Percentiles rank a stretch among this genome's conserved stretches.
Conservation (phyloP, 2,113 vertebrate species). For the Caranx melampygus region DNA sequence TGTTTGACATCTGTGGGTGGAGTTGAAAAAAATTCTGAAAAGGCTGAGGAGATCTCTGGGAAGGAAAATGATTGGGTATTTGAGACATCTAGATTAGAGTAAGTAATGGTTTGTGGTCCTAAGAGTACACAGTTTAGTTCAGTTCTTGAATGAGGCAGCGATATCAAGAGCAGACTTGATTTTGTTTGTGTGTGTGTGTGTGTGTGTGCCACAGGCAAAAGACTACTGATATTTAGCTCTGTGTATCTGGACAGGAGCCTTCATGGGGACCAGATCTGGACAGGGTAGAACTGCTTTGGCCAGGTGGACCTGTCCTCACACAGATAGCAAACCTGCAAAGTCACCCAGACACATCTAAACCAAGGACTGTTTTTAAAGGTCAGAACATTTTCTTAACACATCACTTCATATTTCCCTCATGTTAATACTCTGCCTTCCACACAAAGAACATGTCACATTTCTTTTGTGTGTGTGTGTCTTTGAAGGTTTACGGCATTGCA, state of each 20-base stretch:
- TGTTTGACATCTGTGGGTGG: neutral
- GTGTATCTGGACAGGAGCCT: constrained; percentile 71
- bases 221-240: constrained; percentile 52
- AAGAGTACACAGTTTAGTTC: constrained; percentile 3
- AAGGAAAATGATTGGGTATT: neutral
- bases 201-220: no score
- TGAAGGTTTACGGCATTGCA: constrained; percentile 48
- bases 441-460: constrained; percentile 27
- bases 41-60: neutral
- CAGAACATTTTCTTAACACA: constrained; percentile 20
- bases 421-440: constrained; percentile 5
- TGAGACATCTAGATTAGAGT: neutral
- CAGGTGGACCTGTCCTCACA: constrained; percentile 64
- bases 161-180: neutral
- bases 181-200: constrained; percentile 11
- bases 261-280: constrained; percentile 71
- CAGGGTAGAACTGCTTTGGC: constrained; percentile 58
- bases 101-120: neutral
- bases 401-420: neutral
- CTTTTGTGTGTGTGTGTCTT: constrained; percentile 78
- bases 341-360: constrained; percentile 56
- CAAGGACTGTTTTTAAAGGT: constrained; percentile 61
- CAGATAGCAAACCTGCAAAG: constrained; percentile 52
- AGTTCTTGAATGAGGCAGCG: neutral
- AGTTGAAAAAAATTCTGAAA: neutral